These are phyloP conservation scores for Bugulina stolonifera DNA, from an alignment of 2,888 invertebrate genomes.

Conservation along the genomic window DNA sequence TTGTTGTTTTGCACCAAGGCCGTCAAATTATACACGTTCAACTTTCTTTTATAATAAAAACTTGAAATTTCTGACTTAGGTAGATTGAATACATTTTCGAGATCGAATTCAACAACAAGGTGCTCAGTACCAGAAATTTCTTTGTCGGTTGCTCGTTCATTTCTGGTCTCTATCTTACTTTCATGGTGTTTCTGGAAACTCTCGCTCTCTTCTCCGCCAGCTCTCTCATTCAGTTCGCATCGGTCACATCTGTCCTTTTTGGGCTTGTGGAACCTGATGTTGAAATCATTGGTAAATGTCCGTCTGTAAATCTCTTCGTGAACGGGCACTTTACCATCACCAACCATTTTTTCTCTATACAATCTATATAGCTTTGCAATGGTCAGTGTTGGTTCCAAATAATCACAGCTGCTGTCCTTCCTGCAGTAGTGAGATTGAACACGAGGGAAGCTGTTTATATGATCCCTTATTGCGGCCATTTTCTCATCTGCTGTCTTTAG, in stretches of 20 bases:
- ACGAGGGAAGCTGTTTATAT: slow-evolving; percentile 1
- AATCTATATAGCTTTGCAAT: not conserved
- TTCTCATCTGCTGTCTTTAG: slow-evolving; percentile 2
- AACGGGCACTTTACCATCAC: not conserved
- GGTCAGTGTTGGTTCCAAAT: not conserved
- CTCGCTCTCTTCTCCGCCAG: not conserved
- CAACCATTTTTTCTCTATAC: not conserved
- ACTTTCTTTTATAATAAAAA: no score
- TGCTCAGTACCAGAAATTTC: not conserved
- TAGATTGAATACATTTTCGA: not conserved
- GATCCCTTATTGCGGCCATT: not conserved
- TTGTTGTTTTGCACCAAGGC: not conserved
- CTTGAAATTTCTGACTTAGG: not conserved
- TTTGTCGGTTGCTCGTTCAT: not conserved
- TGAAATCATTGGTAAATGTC: not conserved
- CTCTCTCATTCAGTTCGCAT: no score
- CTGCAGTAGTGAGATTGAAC: not conserved
- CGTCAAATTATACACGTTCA: no score
- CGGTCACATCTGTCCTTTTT: not conserved
- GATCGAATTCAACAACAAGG: not conserved
- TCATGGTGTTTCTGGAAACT: no score
- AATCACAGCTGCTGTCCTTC: not conserved
- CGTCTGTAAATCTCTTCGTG: not conserved
- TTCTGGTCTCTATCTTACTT: not conserved
- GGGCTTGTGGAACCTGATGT: not conserved